phyloP scores from a whole-genome alignment of 2,888 invertebrate genomes.

The Lochmaea crataegi region DNA sequence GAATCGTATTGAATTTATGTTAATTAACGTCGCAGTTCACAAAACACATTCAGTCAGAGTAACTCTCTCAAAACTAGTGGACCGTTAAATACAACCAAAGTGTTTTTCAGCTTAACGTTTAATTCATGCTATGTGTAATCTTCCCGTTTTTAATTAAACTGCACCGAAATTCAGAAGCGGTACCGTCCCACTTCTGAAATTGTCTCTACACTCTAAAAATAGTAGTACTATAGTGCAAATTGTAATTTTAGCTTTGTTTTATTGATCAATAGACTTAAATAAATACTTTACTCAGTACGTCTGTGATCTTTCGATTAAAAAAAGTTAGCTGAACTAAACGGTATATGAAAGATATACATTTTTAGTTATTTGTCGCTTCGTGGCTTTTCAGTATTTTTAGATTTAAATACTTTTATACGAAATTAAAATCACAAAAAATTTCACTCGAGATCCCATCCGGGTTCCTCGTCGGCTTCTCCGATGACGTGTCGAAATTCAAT shows the following conservation, averaged over 20 bases:
- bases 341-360: background rate
- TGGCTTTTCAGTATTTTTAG: background rate
- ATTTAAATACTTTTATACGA: background rate
- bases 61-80: background rate
- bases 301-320: background rate
- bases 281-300: background rate
- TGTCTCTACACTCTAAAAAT: background rate
- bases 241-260: background rate
- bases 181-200: background rate
- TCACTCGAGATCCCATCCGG: background rate
- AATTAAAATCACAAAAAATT: background rate
- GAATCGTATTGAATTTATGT: background rate
- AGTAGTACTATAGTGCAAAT: background rate
- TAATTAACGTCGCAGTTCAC: background rate
- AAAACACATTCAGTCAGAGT: background rate
- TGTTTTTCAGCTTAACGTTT: background rate
- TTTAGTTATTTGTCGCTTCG: background rate
- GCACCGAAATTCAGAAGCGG: background rate
- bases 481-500: conserved; percentile 21
- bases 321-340: background rate
- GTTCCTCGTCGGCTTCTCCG: background rate
- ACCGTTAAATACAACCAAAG: background rate
- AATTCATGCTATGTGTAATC: background rate
- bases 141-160: background rate
- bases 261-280: background rate